Percentiles rank a stretch among this genome's conserved stretches.
These are phyloP conservation scores for Liparis tanakae DNA, from an alignment of 2,797 vertebrate genomes.

Conservation along the genomic window DNA sequence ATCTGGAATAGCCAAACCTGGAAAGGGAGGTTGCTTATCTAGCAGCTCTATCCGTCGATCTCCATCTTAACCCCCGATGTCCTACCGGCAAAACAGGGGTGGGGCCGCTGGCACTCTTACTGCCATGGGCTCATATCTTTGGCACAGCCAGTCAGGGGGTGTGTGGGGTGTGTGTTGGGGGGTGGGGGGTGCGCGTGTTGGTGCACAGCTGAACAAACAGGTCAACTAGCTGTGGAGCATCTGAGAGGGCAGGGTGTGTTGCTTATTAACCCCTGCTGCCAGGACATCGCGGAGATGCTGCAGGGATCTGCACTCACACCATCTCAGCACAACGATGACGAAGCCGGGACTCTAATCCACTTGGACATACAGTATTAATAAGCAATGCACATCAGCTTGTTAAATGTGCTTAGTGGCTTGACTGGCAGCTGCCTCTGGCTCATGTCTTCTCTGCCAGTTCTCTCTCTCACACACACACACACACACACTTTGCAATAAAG, in stretches of 20 bases:
- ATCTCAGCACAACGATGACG: slow-evolving; percentile 26
- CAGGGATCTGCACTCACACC: slow-evolving; percentile 26
- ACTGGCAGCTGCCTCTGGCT: slow-evolving; percentile 26
- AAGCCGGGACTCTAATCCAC: slow-evolving; percentile 10
- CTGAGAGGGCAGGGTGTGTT: slow-evolving; percentile 55
- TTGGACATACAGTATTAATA: neutral
- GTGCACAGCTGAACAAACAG: slow-evolving; percentile 81
- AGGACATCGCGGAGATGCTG: slow-evolving; percentile 41
- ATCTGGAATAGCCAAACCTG: slow-evolving; percentile 78
- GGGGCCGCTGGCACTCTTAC: slow-evolving; percentile 34
- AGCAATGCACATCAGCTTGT: neutral
- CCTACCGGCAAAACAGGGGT: slow-evolving; percentile 27
- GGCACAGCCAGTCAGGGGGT: slow-evolving; percentile 35
- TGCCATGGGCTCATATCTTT: slow-evolving; percentile 38
- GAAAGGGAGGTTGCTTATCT: slow-evolving; percentile 67
- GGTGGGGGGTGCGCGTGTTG: slow-evolving; percentile 24
- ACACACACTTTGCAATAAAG: slow-evolving; percentile 6
- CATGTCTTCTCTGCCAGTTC: slow-evolving; percentile 2
- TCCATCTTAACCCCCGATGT: slow-evolving; percentile 40
- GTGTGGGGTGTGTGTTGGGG: too few species aligned
- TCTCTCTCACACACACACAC: slow-evolving; percentile 28
- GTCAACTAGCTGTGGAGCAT: slow-evolving; percentile 75
- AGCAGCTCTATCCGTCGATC: slow-evolving; percentile 28
- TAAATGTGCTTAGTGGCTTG: neutral
- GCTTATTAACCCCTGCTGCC: slow-evolving; percentile 61